Percentiles rank a stretch among this genome's conserved stretches.
phyloP scores from a whole-genome alignment of 1,140 invertebrate species.

The Drosophila kurseongensis region DNA sequence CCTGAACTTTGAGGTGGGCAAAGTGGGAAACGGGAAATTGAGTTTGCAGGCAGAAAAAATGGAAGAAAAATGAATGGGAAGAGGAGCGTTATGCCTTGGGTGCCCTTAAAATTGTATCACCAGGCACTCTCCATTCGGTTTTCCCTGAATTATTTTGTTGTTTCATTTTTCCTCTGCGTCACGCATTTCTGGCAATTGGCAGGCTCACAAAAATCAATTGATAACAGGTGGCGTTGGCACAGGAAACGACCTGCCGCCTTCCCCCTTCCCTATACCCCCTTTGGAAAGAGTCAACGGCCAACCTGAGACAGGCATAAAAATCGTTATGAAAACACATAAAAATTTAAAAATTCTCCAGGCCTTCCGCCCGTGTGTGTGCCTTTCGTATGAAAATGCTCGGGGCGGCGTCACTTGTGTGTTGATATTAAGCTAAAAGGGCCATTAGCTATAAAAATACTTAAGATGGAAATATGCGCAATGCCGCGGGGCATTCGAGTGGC shows the following conservation, averaged over 20 bases:
- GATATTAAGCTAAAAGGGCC: constrained; percentile 78
- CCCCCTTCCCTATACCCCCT: background rate
- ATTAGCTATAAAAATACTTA: constrained; percentile 83
- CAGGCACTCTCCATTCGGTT: background rate
- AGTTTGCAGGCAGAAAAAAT: constrained; percentile 16
- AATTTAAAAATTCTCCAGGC: constrained; percentile 36
- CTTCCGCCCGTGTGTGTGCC: constrained; percentile 8
- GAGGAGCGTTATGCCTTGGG: background rate
- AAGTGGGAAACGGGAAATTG: constrained; percentile 23
- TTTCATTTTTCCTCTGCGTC: constrained; percentile 25
- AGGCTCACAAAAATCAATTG: constrained; percentile 74
- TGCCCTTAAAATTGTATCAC: constrained; percentile 27
- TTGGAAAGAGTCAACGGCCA: constrained; percentile 32
- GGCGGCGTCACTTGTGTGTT: constrained; percentile 64
- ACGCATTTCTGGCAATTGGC: constrained; percentile 52
- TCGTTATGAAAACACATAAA: constrained; percentile 65
- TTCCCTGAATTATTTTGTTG: constrained; percentile 26
- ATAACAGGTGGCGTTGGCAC: constrained; percentile 77
- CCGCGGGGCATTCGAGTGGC: constrained; percentile 58
- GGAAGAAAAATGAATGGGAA: background rate
- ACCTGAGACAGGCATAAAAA: constrained; percentile 47
- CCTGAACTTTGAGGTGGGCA: constrained; percentile 26
- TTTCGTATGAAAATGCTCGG: constrained; percentile 20
- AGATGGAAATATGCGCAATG: constrained; percentile 75
- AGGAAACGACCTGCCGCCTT: constrained; percentile 43